Evolutionary conservation across 1,140 invertebrate genomes (phyloP), one percentile per base, ranked within the genome.

Genomic region (Homarus americanus): DNA sequence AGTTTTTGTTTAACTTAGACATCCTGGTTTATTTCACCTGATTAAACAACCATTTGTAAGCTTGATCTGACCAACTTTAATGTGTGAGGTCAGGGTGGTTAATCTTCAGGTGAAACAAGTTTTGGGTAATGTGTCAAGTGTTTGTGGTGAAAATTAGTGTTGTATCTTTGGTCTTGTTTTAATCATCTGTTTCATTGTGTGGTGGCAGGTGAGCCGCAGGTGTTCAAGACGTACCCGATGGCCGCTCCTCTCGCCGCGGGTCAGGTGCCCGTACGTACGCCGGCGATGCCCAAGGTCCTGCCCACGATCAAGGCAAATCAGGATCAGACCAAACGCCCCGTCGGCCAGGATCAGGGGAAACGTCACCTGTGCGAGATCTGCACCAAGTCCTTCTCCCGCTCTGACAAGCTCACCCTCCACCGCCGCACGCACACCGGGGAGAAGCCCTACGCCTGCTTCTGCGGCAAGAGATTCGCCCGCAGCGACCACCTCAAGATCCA

Each of bases 181-280:
- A 15, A 36, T 34, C 53, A 53, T 44, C n/a, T 40, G 44, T 40
- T 10, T 53, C 15, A 44, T 34, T 36, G 5, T 32, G n/a, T 38
- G n/a, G 0, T 41, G 34, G 69, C 78, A 69, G 86, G 58, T 63
- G 87, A 90, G n/a, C 80, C 87, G 20, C 79, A 82, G 32, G 66
- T 90, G 44, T 90, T 83, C 72, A 90, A 83, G 40, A 63, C 87
- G n/a, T 90, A 90, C 72, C 80, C 87, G 9, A 90, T 83, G 69
- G 87, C 80, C 2, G 69, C 87, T 38, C 53, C 87, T 34, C 79
- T 89, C 17, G 87, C 79, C 36, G 32, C 78, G 49, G 53, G 20
- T 0, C 49, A 63, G 20, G 41, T 69, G 10, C 12, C 41, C 0
- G n/a, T 63, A 28, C 34, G 32, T 20, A 34, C 82, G 12, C 10